Evolutionary conservation across 2,888 invertebrate species (phyloP), one percentile per base, ranked within the genome.

Genomic region (Hypomecis punctinalis): DNA sequence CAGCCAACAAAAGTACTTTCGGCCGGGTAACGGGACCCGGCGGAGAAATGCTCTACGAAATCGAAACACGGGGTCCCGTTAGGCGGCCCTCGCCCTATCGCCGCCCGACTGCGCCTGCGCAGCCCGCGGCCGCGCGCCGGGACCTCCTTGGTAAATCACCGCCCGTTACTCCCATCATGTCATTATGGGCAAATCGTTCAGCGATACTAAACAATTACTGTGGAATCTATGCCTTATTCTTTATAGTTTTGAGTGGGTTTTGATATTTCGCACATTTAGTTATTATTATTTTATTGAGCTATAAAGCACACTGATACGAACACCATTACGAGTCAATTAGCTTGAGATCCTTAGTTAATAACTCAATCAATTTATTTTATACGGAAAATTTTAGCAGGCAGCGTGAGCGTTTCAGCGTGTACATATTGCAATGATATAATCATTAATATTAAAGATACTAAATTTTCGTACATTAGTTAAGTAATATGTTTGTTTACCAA

Each of bases 21-120:
- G 90, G 88, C 81, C 90, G 85, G 82, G 83, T 93, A 93, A 93
- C 93, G 93, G 93, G 87, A 93, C 83, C 68, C 71, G 73, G 76
- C 84, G 88, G 93, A 93, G 93, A 93, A 93, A 93, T 93, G 93
- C 90, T 91, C 92, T 93, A 93, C 91, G 93, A 93, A 93, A 93
- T 89, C 93, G 93, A 93, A 93, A 93, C 93, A 93, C 84, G 90
- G 82, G 78, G 85, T 89, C 86, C 93, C 92, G 92, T 93, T 91
- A 91, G 79, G 69, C 82, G 90, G 90, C 90, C 89, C 90, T 90
- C 86, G 87, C 86, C 88, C 88, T 86, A 52, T 40, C 40, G 52
- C 52, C 78, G 78, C 80, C 80, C 77, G 46, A 11, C 62, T 37
- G 46, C 52, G 56, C 53, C 47, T n/a, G 62, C 66, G 66, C 61